Base-by-base conservation (phyloP, 2,113 vertebrate genomes). In the Marcusenius ussheri region DNA sequence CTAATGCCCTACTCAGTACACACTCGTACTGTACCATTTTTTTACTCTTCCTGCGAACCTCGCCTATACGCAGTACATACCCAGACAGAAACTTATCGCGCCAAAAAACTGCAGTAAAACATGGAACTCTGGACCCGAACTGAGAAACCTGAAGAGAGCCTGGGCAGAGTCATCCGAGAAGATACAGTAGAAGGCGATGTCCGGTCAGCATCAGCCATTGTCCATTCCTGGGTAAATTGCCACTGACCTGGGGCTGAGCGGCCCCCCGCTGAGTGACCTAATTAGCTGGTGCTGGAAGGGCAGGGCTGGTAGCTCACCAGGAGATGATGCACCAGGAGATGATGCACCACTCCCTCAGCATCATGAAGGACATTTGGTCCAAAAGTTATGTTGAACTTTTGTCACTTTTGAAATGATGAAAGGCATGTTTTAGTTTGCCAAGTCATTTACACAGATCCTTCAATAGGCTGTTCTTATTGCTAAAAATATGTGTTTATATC, bases 111-210 rank as follows among this genome's bases (percentile, higher is more conserved):
- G 27, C 85, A 51, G 49, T 31, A 53, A 13, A 19, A 83, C 51
- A 66, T 77, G 27, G 47, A 66, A 47, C 4, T 80, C 27, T 87
- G 56, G 77, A 77, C 46, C 87, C 89, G 15, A 62, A 77, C 5
- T 31, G 83, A 89, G 92, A 95, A 94, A 94, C 93, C 91, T 92
- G 93, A 93, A 92, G 70, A 80, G 45, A 74, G 90, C 90, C 91
- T 90, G 83, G 56, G 90, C 24, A 88, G 47, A 93, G 94, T 93
- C 93, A 95, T 92, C 87, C 92, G 94, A 95, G 94, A 94, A 91
- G 90, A 92, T 51, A n/a, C n/a, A n/a, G n/a, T n/a, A 91, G 92
- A 91, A 92, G 35, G 31, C 39, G n/a, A 62, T 42, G 35, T 45
- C 10, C 87, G 91, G 89, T 88, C 89, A 92, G 92, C 90, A 0